Evolutionary conservation across 2,113 vertebrate genomes (phyloP), one percentile per base, ranked within the genome.

Genomic region (Stigmatopora argus): DNA sequence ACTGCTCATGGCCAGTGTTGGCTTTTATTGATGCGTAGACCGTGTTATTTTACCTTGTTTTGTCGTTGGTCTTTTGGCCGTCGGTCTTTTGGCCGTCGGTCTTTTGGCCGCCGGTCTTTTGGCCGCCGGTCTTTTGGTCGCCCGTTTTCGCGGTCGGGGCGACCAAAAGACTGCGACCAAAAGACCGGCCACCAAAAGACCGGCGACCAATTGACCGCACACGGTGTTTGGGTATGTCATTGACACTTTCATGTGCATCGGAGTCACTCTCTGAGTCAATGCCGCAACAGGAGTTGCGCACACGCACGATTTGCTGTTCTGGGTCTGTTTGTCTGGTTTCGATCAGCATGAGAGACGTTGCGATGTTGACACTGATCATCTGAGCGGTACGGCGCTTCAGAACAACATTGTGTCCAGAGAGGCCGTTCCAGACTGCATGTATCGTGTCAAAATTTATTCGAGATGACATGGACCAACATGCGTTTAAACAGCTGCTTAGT

Each of bases 311-410:
- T 19, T 15, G n/a, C 59, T 23, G 4, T 45, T 61, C 41, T 44
- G 38, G 2, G n/a, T 44, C 11, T 4, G 5, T 44, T 41, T 21
- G 13, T 46, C 59, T 61, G 59, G n/a, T 23, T 61, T 61, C 41
- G 23, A 46, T 61, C 41, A 44, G 19, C 13, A 1, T 15, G 19
- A 15, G 57, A 44, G 59, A 45, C 41, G 6, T 15, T 15, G 3
- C 15, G n/a, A n/a, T 23, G n/a, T 61, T 45, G 59, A 61, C 59
- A 15, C 59, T n/a, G 57, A 59, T 59, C 57, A 59, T 59, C 57
- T 38, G 18, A 45, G 58, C 58, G n/a, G n/a, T 13, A n/a, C 38
- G 35, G 58, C 10, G 38, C 58, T 60, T 44, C 58, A 60, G 35
- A 60, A 35, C 7, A 44, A 60, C 59, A 23, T 15, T 61, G 35